Conservation (phyloP, 2,797 vertebrate species). For the Pteronotus mesoamericanus region DNA sequence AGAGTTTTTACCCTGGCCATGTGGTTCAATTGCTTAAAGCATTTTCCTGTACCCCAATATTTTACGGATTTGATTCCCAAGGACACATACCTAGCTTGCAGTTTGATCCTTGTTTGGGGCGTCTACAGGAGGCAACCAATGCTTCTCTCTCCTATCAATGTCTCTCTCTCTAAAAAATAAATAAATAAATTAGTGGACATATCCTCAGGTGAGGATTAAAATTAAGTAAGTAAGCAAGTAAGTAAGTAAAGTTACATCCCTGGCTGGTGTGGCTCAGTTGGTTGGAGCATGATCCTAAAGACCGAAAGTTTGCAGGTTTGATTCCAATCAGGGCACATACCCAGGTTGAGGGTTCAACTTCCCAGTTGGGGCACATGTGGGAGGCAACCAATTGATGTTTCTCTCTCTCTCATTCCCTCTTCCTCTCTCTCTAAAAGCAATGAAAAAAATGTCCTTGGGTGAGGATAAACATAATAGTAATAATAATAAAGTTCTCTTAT, state of each 20-base stretch:
- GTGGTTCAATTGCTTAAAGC: neutral
- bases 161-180: neutral
- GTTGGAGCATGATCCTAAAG: neutral
- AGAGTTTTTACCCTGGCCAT: neutral
- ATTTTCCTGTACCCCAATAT: neutral
- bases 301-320: neutral
- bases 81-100: neutral
- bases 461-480: neutral
- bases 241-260: neutral
- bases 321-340: neutral
- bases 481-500: neutral
- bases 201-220: neutral
- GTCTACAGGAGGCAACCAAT: neutral
- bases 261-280: neutral
- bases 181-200: neutral
- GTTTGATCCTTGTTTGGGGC: neutral
- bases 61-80: neutral
- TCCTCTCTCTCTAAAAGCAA: neutral
- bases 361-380: neutral
- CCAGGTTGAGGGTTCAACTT: neutral
- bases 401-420: no score
- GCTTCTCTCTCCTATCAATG: neutral
- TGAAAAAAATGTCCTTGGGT: neutral
- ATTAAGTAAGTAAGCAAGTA: neutral
- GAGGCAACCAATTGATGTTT: neutral